A percentile compares a stretch with the other conserved stretches of the same genome.
Conservation (phyloP, 2,113 vertebrate genomes). For the Alaudala cheleensis region DNA sequence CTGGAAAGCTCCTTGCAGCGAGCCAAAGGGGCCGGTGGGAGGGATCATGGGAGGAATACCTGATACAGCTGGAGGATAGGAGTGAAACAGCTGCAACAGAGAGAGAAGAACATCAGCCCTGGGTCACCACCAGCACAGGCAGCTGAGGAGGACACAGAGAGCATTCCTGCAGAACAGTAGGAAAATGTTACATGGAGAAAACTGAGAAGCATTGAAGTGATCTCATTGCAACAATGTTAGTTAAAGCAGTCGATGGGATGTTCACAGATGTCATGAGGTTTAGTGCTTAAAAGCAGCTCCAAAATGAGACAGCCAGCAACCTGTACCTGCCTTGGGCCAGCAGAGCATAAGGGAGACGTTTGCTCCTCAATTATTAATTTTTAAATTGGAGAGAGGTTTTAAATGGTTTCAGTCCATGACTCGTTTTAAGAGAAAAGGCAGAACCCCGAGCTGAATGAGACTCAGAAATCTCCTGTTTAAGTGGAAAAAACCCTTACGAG, state of each 20-base stretch:
- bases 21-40: conserved; percentile 93
- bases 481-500: conserved; percentile 32
- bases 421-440: conserved; percentile 37
- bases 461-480: conserved; percentile 63
- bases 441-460: conserved; percentile 45
- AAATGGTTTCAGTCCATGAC: conserved; percentile 43
- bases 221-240: conserved; percentile 62
- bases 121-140: neutral
- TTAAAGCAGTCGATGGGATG: conserved; percentile 68
- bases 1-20: conserved; percentile 97
- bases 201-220: conserved; percentile 36
- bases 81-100: conserved; percentile 91
- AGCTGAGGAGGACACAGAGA: neutral
- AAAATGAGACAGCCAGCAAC: conserved; percentile 69
- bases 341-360: neutral
- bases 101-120: neutral
- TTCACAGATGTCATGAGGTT: conserved; percentile 71
- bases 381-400: conserved; percentile 54
- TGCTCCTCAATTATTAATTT: conserved; percentile 57
- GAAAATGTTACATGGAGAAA: conserved; percentile 55
- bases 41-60: conserved; percentile 97
- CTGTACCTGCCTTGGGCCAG: conserved; percentile 55
- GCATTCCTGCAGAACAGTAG: neutral
- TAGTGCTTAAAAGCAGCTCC: conserved; percentile 79
- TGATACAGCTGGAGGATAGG: conserved; percentile 93